Evolutionary conservation across 2,888 invertebrate genomes (phyloP).

Genomic region (Brenthis hecate): DNA sequence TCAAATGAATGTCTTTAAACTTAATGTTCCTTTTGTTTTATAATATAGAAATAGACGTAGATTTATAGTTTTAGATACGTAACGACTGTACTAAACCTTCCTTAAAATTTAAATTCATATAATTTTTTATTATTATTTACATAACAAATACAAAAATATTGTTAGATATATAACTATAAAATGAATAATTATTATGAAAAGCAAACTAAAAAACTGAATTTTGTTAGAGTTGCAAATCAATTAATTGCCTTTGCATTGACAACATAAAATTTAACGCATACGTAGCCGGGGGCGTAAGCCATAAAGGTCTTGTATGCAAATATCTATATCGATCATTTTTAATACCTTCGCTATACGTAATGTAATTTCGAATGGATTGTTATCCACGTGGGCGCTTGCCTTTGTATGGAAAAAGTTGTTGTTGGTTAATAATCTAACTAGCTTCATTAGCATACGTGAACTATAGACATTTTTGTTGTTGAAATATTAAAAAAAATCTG

Average conservation of each 20-base stretch:
- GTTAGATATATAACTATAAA: too few species aligned
- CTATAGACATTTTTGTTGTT: too few species aligned
- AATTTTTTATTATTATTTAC: too few species aligned
- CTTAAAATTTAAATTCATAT: too few species aligned
- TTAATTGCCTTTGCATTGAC: not conserved
- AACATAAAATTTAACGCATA: not conserved
- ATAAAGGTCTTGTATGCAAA: constrained; percentile 52
- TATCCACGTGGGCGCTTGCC: not conserved
- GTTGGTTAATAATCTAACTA: not conserved
- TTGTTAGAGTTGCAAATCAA: not conserved
- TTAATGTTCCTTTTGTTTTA: constrained; percentile 20
- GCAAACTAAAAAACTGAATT: not conserved
- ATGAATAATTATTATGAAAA: too few species aligned
- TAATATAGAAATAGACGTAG: constrained; percentile 1
- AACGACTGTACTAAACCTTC: not conserved
- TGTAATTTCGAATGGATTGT: constrained; percentile 25
- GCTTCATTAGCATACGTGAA: not conserved
- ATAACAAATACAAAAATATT: too few species aligned
- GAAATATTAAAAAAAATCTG: too few species aligned
- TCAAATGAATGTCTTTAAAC: constrained; percentile 35
- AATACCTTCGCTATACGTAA: constrained; percentile 57
- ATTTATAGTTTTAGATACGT: constrained; percentile 3
- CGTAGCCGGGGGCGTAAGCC: constrained; percentile 37
- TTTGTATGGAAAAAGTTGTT: constrained; percentile 6
- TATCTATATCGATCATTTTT: constrained; percentile 54